Percentiles rank a stretch among this genome's conserved stretches.
Conservation (phyloP, 2,888 invertebrate genomes). For the Colostygia pectinataria region DNA sequence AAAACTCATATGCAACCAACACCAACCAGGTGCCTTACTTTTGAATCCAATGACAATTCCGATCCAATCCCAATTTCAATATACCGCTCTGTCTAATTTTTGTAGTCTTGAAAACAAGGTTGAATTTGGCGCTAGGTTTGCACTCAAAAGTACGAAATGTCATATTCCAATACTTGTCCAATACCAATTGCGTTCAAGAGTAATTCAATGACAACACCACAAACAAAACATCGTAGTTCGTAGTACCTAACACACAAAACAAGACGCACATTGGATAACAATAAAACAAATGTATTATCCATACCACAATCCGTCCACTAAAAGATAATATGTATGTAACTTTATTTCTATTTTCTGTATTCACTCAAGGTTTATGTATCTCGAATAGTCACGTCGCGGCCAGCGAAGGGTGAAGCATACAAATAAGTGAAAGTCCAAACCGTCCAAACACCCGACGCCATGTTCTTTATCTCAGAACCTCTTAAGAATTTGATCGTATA, state of each 20-base stretch:
- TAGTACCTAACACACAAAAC: too few species aligned
- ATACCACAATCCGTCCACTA: conserved; percentile 73
- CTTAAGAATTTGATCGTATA: conserved; percentile 82
- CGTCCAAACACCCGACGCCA: conserved; percentile 74
- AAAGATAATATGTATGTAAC: conserved; percentile 81
- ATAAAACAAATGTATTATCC: conserved; percentile 48
- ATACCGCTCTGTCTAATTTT: too few species aligned
- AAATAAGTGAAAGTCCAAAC: conserved; percentile 82
- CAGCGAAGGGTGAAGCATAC: conserved; percentile 79
- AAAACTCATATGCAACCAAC: too few species aligned
- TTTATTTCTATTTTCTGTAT: conserved; percentile 83
- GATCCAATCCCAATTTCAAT: too few species aligned
- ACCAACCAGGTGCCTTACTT: too few species aligned
- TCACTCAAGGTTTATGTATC: conserved; percentile 83
- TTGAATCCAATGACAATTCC: too few species aligned
- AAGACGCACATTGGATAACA: conserved; percentile 39
- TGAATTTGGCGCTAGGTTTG: too few species aligned
- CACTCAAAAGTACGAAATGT: too few species aligned
- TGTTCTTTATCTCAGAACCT: conserved; percentile 81
- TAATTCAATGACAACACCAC: conserved; percentile 31
- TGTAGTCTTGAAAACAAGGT: too few species aligned
- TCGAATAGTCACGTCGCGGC: conserved; percentile 82
- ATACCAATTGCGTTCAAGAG: too few species aligned
- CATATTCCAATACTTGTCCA: too few species aligned
- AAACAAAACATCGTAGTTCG: conserved; percentile 25